Evolutionary conservation across 2,888 invertebrate genomes (phyloP).

Genomic region (Cenopis cana): DNA sequence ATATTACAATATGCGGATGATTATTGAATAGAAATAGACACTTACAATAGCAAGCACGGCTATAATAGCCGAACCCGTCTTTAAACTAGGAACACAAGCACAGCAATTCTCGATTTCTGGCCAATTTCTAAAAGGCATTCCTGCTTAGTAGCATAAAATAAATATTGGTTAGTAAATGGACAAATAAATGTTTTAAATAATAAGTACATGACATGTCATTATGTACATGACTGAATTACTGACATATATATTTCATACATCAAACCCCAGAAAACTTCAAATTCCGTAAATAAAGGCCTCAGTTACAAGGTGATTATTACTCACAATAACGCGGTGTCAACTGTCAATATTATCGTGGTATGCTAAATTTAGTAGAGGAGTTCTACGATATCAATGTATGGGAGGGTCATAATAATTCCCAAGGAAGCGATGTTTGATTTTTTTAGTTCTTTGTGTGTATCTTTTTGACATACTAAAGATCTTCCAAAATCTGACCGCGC

Average conservation of each 20-base stretch:
- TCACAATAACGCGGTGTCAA: too few relatives aligned
- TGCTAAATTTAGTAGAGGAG: too few relatives aligned
- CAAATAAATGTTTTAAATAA: background rate
- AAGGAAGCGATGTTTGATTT: too few relatives aligned
- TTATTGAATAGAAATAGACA: constrained; percentile 29
- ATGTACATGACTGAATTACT: background rate
- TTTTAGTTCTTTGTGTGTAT: too few relatives aligned
- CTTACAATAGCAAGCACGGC: constrained; percentile 68
- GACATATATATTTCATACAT: too few relatives aligned
- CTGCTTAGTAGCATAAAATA: background rate
- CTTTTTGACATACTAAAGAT: too few relatives aligned
- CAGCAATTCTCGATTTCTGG: constrained; percentile 57
- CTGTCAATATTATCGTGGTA: too few relatives aligned
- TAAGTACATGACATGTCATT: background rate
- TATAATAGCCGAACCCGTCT: constrained; percentile 66
- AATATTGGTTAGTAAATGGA: too few relatives aligned
- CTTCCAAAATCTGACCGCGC: too few relatives aligned
- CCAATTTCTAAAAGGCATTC: constrained; percentile 39
- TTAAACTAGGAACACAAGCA: constrained; percentile 64
- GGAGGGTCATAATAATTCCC: too few relatives aligned
- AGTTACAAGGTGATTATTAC: too few relatives aligned
- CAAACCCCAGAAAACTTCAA: constrained; percentile 8
- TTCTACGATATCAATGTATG: too few relatives aligned
- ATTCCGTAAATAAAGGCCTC: background rate
- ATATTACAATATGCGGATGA: background rate